Evolutionary conservation across 2,113 vertebrate genomes (phyloP), one percentile per base, ranked within the genome.

Genomic region (Lagopus muta): DNA sequence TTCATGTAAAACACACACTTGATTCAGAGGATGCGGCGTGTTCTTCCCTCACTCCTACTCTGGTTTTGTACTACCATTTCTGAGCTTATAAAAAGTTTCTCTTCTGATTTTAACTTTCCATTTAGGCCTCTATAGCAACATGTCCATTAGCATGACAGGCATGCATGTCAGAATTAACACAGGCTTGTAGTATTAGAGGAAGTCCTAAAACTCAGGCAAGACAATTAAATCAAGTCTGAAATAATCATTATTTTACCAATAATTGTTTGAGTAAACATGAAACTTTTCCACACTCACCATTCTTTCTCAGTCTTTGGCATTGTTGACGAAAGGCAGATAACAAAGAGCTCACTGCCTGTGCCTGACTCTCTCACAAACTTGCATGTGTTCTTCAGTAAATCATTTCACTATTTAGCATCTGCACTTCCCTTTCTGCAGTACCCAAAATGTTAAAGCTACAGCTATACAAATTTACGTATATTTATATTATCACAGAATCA

Each of bases 61-160:
- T 38, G 52, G 30, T 47, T 65, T 43, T 43, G 4, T 38, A 21
- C 10, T 43, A 36, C 27, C 16, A 17, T 25, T 62, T 70, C 48
- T 60, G 28, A 87, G 30, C 43, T 80, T 32, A 13, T 20, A 5
- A 34, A 34, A 79, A 65, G 22, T 65, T 69, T 30, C 17, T 25
- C 11, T 43, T 82, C 27, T 62, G 40, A 73, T 74, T 67, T 74
- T 45, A 58, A 42, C 32, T 52, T 57, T 21, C 27, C 32, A 50
- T 50, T 42, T 17, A 48, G 32, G 61, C 40, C 6, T 6, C 28
- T 34, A 50, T 22, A n/a, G 60, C 17, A 47, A 7, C 8, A 16
- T 3, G 10, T 25, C 13, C 10, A 8, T 34, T 15, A 75, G 21
- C 47, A 42, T 0, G 2, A 32, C 36, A 45, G n/a, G 27, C 0